Percentiles rank a stretch among this genome's conserved stretches.
Evolutionary conservation across 1,140 invertebrate species (phyloP).

Genomic region (Homarus americanus): DNA sequence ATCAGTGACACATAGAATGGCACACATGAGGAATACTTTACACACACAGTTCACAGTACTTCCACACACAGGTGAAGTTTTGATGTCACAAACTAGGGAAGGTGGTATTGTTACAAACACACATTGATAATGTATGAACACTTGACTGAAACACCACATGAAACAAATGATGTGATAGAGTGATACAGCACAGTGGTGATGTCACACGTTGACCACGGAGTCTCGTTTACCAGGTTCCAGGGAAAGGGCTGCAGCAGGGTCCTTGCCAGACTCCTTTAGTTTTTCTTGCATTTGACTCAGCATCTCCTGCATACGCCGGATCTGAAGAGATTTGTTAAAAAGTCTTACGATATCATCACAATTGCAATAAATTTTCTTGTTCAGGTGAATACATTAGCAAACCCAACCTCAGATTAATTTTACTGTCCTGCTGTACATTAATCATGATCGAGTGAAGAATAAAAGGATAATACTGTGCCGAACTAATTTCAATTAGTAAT

Average conservation of each 20-base stretch:
- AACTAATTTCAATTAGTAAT: too few relatives aligned
- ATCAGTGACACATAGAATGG: not conserved
- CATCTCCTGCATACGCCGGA: conserved; percentile 97
- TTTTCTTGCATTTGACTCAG: conserved; percentile 97
- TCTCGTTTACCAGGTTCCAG: conserved; percentile 56
- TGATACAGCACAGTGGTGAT: not conserved
- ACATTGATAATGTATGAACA: conserved; percentile 7
- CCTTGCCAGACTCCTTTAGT: conserved; percentile 87
- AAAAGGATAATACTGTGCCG: too few relatives aligned
- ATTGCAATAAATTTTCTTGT: too few relatives aligned
- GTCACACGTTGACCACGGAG: conserved; percentile 60
- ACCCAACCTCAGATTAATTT: too few relatives aligned
- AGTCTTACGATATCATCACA: too few relatives aligned
- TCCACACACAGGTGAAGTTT: not conserved
- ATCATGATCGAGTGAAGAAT: too few relatives aligned
- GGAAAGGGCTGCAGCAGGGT: conserved; percentile 44
- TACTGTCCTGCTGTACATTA: too few relatives aligned
- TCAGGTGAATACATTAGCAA: too few relatives aligned
- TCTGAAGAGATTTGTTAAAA: too few relatives aligned
- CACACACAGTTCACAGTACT: conserved; percentile 1
- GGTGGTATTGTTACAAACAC: not conserved
- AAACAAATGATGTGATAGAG: not conserved
- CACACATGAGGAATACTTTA: conserved; percentile 12
- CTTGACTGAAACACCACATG: not conserved
- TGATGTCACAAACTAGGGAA: not conserved